phyloP scores from a whole-genome alignment of 1,140 invertebrate genomes.

The Cylas formicarius region DNA sequence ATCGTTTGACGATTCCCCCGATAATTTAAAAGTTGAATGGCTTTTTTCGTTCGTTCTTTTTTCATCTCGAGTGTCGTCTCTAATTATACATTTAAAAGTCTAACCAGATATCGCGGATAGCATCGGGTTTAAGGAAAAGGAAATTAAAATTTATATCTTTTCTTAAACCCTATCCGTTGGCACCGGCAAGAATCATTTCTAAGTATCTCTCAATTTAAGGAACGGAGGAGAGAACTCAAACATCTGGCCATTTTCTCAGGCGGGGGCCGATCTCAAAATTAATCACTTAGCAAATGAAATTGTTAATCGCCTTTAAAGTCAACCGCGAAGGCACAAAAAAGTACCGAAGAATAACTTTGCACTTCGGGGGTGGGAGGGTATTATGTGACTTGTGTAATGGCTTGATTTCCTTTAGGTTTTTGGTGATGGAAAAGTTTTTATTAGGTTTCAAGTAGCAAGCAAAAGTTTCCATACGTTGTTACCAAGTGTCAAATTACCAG shows the following conservation, averaged over 20 bases:
- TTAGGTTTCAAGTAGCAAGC: too few relatives aligned
- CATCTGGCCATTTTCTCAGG: constrained; percentile 27
- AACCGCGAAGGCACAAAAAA: too few relatives aligned
- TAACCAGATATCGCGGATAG: constrained; percentile 22
- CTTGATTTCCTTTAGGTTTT: too few relatives aligned
- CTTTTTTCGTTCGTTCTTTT: constrained; percentile 8
- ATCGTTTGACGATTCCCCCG: too few relatives aligned
- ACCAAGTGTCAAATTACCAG: too few relatives aligned
- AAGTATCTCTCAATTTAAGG: constrained; percentile 21
- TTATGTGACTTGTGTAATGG: too few relatives aligned
- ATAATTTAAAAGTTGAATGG: constrained; percentile 23
- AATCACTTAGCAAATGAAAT: constrained; percentile 28
- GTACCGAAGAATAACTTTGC: too few relatives aligned
- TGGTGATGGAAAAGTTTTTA: too few relatives aligned
- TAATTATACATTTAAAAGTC: constrained; percentile 29
- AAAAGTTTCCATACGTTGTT: too few relatives aligned
- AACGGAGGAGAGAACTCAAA: constrained; percentile 17
- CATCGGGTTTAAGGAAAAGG: constrained; percentile 23
- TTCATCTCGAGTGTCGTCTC: constrained; percentile 17
- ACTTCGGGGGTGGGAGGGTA: too few relatives aligned
- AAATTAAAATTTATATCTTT: constrained; percentile 32
- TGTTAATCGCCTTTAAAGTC: constrained; percentile 19
- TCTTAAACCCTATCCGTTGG: constrained; percentile 19
- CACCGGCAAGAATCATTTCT: constrained; percentile 8
- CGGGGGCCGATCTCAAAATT: constrained; percentile 21